Percentiles rank a stretch among this genome's conserved stretches.
Evolutionary conservation across 1,140 invertebrate species (phyloP).

Genomic region (Lethocerus indicus): DNA sequence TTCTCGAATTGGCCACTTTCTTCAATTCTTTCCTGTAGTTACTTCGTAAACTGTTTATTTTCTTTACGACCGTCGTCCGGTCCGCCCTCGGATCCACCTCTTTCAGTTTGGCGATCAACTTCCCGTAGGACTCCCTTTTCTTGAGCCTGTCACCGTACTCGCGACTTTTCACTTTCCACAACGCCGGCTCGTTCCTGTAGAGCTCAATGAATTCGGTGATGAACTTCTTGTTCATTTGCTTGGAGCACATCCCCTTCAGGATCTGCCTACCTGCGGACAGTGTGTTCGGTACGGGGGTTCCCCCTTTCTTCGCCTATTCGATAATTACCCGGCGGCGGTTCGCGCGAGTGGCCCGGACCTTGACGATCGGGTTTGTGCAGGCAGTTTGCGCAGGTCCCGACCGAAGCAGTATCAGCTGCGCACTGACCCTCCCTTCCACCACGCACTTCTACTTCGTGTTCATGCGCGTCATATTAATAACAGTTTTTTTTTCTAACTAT

Average conservation of each 20-base stretch:
- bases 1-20: neutral
- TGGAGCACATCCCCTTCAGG: neutral
- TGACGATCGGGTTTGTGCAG: too few species aligned
- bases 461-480: too few species aligned
- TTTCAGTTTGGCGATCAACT: slow-evolving; percentile 12
- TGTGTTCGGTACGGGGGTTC: neutral
- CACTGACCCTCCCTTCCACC: too few species aligned
- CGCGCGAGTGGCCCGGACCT: too few species aligned
- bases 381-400: too few species aligned
- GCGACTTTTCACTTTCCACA: slow-evolving; percentile 8
- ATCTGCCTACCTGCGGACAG: neutral
- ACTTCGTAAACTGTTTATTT: slow-evolving; percentile 9
- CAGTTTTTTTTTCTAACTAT: too few species aligned
- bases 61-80: slow-evolving; percentile 11
- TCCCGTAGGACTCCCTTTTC: slow-evolving; percentile 13
- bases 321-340: too few species aligned
- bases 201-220: slow-evolving; percentile 10
- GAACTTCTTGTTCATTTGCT: neutral
- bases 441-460: too few species aligned
- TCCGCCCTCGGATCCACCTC: slow-evolving; percentile 7
- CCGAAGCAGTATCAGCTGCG: too few species aligned
- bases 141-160: slow-evolving; percentile 9
- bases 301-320: neutral
- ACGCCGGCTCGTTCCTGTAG: slow-evolving; percentile 6
- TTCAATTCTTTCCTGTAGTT: neutral